phyloP scores from a whole-genome alignment of 1,140 invertebrate species.

The Caerostris extrusa region DNA sequence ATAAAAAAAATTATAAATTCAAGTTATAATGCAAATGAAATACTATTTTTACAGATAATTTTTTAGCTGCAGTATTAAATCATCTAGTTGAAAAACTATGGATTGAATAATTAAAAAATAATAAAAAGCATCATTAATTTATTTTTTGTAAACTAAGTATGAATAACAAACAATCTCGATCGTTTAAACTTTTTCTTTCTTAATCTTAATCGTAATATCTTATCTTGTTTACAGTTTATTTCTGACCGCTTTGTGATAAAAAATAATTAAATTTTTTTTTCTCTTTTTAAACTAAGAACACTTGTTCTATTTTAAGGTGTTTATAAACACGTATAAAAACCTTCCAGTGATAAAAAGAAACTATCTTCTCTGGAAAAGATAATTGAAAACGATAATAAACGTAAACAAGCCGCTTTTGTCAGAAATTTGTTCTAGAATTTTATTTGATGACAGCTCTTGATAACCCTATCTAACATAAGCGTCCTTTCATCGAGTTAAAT shows the following conservation, averaged over 20 bases:
- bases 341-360: background rate
- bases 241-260: background rate
- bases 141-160: too few relatives aligned
- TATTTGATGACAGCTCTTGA: background rate
- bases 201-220: background rate
- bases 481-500: slow-evolving; percentile 9
- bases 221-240: background rate
- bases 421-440: slow-evolving; percentile 11
- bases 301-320: background rate
- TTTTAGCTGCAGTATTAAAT: too few relatives aligned
- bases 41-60: too few relatives aligned
- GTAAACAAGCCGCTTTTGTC: background rate
- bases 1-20: too few relatives aligned
- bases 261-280: background rate
- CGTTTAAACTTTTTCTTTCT: background rate
- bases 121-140: too few relatives aligned
- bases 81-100: too few relatives aligned
- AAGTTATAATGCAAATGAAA: too few relatives aligned
- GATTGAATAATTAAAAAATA: too few relatives aligned
- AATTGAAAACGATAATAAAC: background rate
- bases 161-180: too few relatives aligned
- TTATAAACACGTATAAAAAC: background rate
- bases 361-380: background rate
- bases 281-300: background rate
- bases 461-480: background rate